Evolutionary conservation across 2,797 vertebrate species (phyloP).

Genomic region (Falco naumanni): DNA sequence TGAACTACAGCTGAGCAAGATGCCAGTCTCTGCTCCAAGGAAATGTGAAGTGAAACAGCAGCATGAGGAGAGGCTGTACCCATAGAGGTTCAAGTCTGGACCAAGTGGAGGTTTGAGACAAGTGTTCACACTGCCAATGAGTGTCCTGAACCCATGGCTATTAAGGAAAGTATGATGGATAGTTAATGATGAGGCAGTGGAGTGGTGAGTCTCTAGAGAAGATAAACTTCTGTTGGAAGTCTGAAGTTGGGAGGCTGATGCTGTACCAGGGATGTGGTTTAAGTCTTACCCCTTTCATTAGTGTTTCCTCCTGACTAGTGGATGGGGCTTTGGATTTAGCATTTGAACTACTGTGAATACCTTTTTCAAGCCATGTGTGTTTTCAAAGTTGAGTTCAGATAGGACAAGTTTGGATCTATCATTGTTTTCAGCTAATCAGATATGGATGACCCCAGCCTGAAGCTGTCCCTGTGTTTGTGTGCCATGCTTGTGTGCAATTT

Average conservation of each 20-base stretch:
- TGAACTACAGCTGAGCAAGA: neutral
- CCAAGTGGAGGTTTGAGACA: neutral
- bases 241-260: neutral
- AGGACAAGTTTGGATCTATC: neutral
- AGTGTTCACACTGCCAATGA: rapidly evolving
- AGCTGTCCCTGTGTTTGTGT: neutral
- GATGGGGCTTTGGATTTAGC: neutral
- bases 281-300: neutral
- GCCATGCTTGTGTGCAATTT: neutral
- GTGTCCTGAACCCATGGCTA: neutral
- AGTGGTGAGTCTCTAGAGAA: neutral
- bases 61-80: neutral
- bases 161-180: neutral
- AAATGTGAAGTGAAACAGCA: neutral
- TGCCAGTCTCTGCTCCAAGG: neutral
- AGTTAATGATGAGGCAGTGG: neutral
- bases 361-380: neutral
- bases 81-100: neutral
- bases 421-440: neutral
- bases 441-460: neutral
- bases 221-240: neutral
- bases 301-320: neutral
- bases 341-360: neutral
- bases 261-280: neutral
- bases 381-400: neutral